Evolutionary conservation across 2,888 invertebrate genomes (phyloP).

Genomic region (Dryobota labecula): DNA sequence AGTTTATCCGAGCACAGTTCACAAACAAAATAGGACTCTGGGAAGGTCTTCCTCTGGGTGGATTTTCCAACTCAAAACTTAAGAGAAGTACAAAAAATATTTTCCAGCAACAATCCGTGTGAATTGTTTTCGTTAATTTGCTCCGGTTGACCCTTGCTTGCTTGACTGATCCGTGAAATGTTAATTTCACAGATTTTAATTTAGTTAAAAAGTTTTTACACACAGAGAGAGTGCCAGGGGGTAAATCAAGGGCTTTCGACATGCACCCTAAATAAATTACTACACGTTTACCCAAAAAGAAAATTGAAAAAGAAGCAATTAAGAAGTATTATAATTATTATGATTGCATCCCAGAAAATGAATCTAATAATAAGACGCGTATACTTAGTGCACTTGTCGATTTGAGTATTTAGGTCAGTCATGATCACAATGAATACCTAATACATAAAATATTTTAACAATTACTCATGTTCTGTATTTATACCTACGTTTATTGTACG

Average conservation of each 20-base stretch:
- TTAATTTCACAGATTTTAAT: constrained; percentile 35
- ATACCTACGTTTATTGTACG: neutral
- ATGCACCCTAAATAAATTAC: neutral
- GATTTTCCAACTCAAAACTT: neutral
- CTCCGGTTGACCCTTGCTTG: constrained; percentile 36
- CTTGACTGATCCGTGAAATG: constrained; percentile 39
- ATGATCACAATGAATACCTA: constrained; percentile 41
- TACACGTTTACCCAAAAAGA: neutral
- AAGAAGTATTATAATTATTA: neutral
- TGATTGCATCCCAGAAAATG: neutral
- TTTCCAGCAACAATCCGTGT: constrained; percentile 1
- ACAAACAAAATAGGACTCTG: neutral
- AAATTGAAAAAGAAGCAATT: neutral
- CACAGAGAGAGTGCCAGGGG: neutral
- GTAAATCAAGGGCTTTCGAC: neutral
- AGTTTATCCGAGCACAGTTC: neutral
- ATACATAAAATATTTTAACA: constrained; percentile 37
- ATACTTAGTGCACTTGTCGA: constrained; percentile 2
- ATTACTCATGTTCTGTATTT: constrained; percentile 24
- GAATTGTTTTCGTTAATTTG: constrained; percentile 19
- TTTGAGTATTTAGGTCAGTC: constrained; percentile 36
- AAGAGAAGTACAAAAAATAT: neutral
- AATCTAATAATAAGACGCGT: neutral
- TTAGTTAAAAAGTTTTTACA: constrained; percentile 26
- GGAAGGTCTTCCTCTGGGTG: too few species aligned